Evolutionary conservation across 2,888 invertebrate species (phyloP).

Genomic region (Phyto melanocephala): DNA sequence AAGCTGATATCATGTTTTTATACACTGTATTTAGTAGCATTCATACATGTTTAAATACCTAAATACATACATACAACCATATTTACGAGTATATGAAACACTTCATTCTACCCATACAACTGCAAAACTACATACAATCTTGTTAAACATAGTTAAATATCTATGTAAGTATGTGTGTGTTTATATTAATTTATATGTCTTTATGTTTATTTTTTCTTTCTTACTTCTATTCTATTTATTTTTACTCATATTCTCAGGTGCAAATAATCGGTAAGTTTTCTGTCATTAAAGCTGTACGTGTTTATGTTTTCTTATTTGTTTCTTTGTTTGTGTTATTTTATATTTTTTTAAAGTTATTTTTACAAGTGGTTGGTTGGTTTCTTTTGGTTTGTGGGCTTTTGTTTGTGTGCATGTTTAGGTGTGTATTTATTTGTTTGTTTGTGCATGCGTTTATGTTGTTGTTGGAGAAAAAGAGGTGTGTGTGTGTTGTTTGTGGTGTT

Average conservation of each 20-base stretch:
- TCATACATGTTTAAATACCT: not conserved
- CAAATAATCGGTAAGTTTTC: constrained; percentile 49
- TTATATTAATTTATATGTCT: constrained; percentile 5
- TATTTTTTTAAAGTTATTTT: not conserved
- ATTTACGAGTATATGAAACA: not conserved
- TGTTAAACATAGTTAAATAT: not conserved
- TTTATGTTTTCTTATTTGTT: not conserved
- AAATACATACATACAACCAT: too few relatives aligned
- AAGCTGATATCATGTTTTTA: constrained; percentile 29
- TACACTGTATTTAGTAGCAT: too few relatives aligned
- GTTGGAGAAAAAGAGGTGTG: constrained; percentile 4
- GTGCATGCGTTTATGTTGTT: not conserved
- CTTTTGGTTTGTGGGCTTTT: not conserved
- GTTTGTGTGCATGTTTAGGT: not conserved
- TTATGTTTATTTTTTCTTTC: not conserved
- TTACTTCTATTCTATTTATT: too few relatives aligned
- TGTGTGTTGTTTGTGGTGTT: constrained; percentile 23
- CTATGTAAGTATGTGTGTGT: not conserved
- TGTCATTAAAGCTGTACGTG: constrained; percentile 20
- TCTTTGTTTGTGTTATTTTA: not conserved
- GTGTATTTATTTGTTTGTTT: too few relatives aligned
- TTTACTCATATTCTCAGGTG: constrained; percentile 8
- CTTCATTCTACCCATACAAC: not conserved
- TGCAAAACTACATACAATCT: not conserved
- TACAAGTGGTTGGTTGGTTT: not conserved